phyloP scores from a whole-genome alignment of 2,113 vertebrate species.

The Tylochromis polylepis region DNA sequence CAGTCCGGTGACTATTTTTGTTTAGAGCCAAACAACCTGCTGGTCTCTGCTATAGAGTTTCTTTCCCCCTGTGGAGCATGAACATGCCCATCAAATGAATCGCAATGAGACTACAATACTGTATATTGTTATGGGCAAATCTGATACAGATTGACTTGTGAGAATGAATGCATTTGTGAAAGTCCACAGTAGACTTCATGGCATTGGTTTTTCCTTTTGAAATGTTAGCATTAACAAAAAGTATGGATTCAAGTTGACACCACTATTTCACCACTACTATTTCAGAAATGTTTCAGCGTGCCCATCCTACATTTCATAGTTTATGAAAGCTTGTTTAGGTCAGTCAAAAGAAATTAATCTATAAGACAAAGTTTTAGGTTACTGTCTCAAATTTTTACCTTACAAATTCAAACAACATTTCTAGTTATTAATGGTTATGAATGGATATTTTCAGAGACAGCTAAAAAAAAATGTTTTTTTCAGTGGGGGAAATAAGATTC shows the following conservation, averaged over 20 bases:
- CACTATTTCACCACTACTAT: not conserved
- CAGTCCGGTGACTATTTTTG: not conserved
- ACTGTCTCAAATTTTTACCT: not conserved
- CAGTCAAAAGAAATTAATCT: not conserved
- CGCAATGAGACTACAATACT: not conserved
- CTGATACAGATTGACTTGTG: not conserved
- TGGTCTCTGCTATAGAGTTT: not conserved
- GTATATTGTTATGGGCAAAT: not conserved
- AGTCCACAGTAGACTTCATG: not conserved
- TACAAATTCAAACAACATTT: too few species aligned
- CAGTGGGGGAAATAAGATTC: not conserved
- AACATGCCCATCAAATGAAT: not conserved
- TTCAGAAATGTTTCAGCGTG: not conserved
- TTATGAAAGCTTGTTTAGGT: not conserved
- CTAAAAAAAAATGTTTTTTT: fast-evolving
- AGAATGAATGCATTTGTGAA: not conserved
- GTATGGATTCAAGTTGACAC: not conserved
- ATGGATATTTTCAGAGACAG: not conserved
- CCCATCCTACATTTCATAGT: not conserved
- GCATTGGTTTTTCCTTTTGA: not conserved
- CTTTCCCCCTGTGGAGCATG: not conserved
- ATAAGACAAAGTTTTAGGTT: too few species aligned
- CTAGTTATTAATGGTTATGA: fast-evolving
- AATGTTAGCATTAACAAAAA: not conserved
- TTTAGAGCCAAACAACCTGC: not conserved